phyloP scores from a whole-genome alignment of 2,797 vertebrate species.

The Rhincodon typus region DNA sequence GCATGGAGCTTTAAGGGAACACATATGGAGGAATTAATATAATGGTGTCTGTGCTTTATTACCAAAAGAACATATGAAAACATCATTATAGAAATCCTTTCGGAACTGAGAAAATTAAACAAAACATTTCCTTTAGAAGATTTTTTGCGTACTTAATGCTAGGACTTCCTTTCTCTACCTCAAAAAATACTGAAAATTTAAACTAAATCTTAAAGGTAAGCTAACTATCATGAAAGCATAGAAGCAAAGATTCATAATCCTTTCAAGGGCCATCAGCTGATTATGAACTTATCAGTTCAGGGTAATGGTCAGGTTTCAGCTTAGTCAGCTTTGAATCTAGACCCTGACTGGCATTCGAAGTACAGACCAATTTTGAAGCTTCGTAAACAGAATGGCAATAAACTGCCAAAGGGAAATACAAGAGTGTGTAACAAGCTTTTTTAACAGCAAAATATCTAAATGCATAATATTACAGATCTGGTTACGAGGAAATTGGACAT shows the following conservation, averaged over 20 bases:
- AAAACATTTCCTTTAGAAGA: not conserved
- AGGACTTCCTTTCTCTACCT: not conserved
- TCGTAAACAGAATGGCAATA: not conserved
- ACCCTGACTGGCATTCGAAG: not conserved
- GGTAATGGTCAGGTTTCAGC: not conserved
- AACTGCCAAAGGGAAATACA: not conserved
- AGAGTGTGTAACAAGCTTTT: not conserved
- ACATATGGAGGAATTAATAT: not conserved
- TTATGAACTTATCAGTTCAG: not conserved
- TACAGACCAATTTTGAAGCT: not conserved
- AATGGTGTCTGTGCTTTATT: conserved; percentile 1
- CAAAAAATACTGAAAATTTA: not conserved
- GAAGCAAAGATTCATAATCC: not conserved
- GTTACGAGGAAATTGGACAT: not conserved
- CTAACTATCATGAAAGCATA: not conserved
- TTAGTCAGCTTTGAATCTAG: not conserved
- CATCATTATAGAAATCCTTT: not conserved
- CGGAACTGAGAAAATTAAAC: not conserved
- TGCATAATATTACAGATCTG: not conserved
- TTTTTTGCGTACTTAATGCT: too few species aligned
- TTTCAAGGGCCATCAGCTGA: too few species aligned
- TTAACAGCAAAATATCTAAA: not conserved
- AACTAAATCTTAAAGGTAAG: not conserved
- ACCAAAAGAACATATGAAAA: not conserved
- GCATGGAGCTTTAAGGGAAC: not conserved